Evolutionary conservation across 2,888 invertebrate genomes (phyloP), one percentile per base, ranked within the genome.

Genomic region (Melikaiella ostensackeni): DNA sequence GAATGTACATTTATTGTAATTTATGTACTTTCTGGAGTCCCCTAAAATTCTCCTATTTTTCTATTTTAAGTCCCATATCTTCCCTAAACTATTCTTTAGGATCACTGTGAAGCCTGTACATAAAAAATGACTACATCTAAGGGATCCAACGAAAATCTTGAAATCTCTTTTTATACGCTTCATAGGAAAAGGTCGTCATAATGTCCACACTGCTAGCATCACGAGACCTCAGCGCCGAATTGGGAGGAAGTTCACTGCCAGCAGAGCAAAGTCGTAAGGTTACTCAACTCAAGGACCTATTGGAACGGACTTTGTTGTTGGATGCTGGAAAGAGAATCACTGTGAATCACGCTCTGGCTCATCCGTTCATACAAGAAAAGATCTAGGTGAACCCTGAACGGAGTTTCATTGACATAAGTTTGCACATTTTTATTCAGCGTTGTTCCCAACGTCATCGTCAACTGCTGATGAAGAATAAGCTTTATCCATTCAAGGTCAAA

Each of bases 131-230:
- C 30, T 30, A 30, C 30, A 30, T 30, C 30, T 30, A 30, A 30
- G 30, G 30, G 30, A n/a, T n/a, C n/a, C 7, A n/a, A n/a, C 0
- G 8, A n/a, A n/a, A 50, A n/a, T 50, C 0, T 50, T 21, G 76
- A 13, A 70, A 55, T 55, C 11, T 61, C 19, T 50, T 50, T 38
- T 38, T 13, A 55, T 50, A 13, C 33, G 59, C 24, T 83, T 92
- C 93, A n/a, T 92, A 99, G 99, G 99, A 99, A 91, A 99, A 99
- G 93, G 94, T 98, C 74, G 98, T 98, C n/a, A 95, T 98, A 63
- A 96, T 99, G 94, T 95, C 98, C 62, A 97, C 97, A 74, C 95
- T 99, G 81, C 97, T 97, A 87, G 94, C 97, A 16, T 94, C 94
- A 2, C 94, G 98, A 46, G 98, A 98, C 90, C 93, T 99, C 78